Percentiles rank a stretch among this genome's conserved stretches.
phyloP scores from a whole-genome alignment of 2,113 vertebrate genomes.

The Gnathonemus longibarbis region DNA sequence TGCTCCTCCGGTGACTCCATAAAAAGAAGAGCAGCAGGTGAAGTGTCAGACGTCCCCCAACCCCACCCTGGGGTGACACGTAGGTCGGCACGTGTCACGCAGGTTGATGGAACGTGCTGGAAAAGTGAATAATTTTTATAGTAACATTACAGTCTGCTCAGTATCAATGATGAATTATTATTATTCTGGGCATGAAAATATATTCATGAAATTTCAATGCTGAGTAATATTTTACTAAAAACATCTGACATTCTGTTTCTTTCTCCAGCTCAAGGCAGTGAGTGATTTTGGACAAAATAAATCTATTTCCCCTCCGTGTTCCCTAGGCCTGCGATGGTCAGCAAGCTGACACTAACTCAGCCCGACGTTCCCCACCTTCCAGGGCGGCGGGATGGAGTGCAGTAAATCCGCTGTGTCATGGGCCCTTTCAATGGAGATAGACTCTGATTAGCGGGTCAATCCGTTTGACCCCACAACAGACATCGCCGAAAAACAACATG shows the following conservation, averaged over 20 bases:
- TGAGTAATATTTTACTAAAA: constrained; percentile 65
- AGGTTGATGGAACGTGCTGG: constrained; percentile 46
- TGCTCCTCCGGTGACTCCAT: constrained; percentile 74
- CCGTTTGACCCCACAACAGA: not conserved
- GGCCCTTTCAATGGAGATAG: not conserved
- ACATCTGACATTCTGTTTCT: constrained; percentile 60
- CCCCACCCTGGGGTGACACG: not conserved
- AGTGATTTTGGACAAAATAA: constrained; percentile 63
- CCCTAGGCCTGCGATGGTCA: constrained; percentile 32
- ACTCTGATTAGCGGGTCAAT: not conserved
- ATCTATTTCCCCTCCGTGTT: constrained; percentile 57
- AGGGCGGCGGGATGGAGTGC: not conserved
- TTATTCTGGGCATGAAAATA: constrained; percentile 59
- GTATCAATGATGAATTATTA: constrained; percentile 61
- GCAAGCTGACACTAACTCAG: constrained; percentile 58
- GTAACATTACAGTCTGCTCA: constrained; percentile 58
- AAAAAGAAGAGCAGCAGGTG: constrained; percentile 55
- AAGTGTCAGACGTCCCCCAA: not conserved
- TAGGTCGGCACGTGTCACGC: constrained; percentile 36
- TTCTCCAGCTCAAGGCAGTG: constrained; percentile 50
- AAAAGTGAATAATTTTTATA: constrained; percentile 57
- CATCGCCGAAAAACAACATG: not conserved
- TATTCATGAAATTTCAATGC: constrained; percentile 75
- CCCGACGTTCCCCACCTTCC: constrained; percentile 34
- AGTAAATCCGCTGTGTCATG: not conserved